Percentiles rank a stretch among this genome's conserved stretches.
phyloP scores from a whole-genome alignment of 2,888 invertebrate genomes.

The Drosophila kuntzei region DNA sequence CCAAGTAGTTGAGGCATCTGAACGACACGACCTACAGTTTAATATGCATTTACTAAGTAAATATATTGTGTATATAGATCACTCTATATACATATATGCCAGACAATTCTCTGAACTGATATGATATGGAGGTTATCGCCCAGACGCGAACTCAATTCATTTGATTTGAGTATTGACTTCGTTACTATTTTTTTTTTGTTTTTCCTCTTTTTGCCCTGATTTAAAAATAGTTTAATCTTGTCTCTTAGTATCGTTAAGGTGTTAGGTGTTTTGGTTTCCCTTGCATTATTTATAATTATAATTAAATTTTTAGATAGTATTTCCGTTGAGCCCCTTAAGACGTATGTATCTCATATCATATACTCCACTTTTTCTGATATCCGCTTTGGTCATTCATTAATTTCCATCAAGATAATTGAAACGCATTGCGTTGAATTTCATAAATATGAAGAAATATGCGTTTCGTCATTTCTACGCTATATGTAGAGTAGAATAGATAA shows the following conservation, averaged over 20 bases:
- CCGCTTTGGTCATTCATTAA: slow-evolving; percentile 62
- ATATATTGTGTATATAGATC: neutral
- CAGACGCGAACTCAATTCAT: slow-evolving; percentile 69
- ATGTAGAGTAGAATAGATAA: slow-evolving; percentile 5
- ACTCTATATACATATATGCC: slow-evolving; percentile 5
- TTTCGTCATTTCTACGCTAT: neutral
- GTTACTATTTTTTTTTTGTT: slow-evolving; percentile 6
- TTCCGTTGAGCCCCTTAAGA: slow-evolving; percentile 12
- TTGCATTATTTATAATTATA: slow-evolving; percentile 28
- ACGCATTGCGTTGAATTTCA: slow-evolving; percentile 43
- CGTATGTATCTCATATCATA: slow-evolving; percentile 12
- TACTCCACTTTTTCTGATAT: slow-evolving; percentile 40
- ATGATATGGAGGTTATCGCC: slow-evolving; percentile 71
- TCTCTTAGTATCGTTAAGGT: slow-evolving; percentile 10
- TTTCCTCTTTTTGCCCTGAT: slow-evolving; percentile 19
- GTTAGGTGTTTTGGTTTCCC: neutral
- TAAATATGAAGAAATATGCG: slow-evolving; percentile 42
- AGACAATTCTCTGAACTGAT: slow-evolving; percentile 51
- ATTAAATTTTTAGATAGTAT: slow-evolving; percentile 46
- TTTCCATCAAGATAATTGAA: slow-evolving; percentile 56
- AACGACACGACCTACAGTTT: slow-evolving; percentile 25
- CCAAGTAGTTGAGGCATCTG: slow-evolving; percentile 33
- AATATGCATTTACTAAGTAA: slow-evolving; percentile 30
- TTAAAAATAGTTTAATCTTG: slow-evolving; percentile 28
- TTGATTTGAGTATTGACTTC: slow-evolving; percentile 57